phyloP scores from a whole-genome alignment of 1,140 invertebrate species.

The Brachionus rubens region DNA sequence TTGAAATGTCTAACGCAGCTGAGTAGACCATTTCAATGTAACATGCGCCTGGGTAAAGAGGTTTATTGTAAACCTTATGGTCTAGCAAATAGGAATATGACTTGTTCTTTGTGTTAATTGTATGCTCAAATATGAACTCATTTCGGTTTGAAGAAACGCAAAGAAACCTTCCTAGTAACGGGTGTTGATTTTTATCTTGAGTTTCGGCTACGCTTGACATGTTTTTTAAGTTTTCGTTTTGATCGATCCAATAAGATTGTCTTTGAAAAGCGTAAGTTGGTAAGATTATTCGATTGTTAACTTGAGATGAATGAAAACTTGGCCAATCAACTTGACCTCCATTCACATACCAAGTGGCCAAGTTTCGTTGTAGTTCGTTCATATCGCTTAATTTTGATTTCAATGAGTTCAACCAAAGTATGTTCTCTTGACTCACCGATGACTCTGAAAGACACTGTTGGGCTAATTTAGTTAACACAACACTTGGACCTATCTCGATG shows the following conservation, averaged over 20 bases:
- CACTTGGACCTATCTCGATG: not conserved
- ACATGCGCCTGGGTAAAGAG: not conserved
- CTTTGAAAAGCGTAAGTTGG: not conserved
- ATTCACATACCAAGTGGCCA: slow-evolving; percentile 2
- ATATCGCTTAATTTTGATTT: not conserved
- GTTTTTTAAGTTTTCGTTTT: not conserved
- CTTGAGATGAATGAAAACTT: not conserved
- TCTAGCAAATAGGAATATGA: not conserved
- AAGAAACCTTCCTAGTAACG: not conserved
- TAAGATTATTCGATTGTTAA: not conserved
- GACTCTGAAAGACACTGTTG: not conserved
- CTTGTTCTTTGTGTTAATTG: not conserved
- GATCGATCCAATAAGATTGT: not conserved
- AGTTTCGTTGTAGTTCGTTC: not conserved
- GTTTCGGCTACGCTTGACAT: no score
- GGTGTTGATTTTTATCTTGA: no score
- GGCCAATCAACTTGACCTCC: not conserved
- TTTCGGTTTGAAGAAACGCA: not conserved
- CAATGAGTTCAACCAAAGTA: not conserved
- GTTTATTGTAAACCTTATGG: not conserved
- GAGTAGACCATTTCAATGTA: not conserved
- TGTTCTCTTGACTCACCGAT: not conserved
- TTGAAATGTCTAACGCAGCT: not conserved
- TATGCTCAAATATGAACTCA: not conserved
- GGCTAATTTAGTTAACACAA: not conserved